A percentile compares a stretch with the other conserved stretches of the same genome.
Conservation (phyloP, 2,113 vertebrate species). For the Notarius lentiginosus region DNA sequence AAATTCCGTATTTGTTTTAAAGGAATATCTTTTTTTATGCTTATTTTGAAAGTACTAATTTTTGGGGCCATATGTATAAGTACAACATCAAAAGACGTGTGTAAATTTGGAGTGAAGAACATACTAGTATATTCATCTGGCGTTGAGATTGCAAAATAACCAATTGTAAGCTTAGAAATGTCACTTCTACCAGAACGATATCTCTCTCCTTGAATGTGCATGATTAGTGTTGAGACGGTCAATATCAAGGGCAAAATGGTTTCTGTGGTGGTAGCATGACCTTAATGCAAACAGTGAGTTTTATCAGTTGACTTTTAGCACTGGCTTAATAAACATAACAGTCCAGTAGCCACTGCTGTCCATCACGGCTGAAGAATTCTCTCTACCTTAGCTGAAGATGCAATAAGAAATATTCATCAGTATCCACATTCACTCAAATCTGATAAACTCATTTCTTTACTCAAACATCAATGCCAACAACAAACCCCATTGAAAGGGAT, state of each 20-base stretch:
- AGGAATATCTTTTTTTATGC: no score
- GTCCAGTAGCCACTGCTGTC: not conserved
- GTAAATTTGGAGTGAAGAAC: not conserved
- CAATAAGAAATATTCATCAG: not conserved
- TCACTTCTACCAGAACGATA: not conserved
- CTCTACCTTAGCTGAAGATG: not conserved
- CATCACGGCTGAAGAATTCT: not conserved
- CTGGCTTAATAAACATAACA: not conserved
- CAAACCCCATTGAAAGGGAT: not conserved
- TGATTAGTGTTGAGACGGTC: not conserved
- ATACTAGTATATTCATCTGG: not conserved
- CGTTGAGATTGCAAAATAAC: not conserved
- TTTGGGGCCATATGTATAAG: no score
- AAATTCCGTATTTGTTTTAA: no score
- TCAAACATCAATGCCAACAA: not conserved
- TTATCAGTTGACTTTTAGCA: not conserved
- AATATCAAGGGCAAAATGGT: not conserved
- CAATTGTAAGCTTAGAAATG: not conserved
- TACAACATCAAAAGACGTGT: no score
- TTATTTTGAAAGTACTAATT: no score
- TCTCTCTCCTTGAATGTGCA: not conserved
- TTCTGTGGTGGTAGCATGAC: not conserved
- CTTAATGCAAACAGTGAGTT: not conserved
- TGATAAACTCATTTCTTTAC: not conserved
- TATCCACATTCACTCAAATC: not conserved